Conservation (phyloP, 2,113 vertebrate species). For the Charina bottae region DNA sequence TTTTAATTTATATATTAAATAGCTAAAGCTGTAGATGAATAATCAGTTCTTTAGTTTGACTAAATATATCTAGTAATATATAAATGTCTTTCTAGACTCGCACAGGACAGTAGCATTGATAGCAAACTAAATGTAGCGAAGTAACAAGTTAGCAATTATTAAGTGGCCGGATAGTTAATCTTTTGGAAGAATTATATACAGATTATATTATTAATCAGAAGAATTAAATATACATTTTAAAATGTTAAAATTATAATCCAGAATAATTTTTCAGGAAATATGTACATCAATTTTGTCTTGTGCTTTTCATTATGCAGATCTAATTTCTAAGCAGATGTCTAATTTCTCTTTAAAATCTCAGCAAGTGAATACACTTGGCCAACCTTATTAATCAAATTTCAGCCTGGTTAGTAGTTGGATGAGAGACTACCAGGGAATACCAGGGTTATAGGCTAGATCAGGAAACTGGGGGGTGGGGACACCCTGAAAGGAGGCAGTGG, state of each 20-base stretch:
- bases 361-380: too few species aligned
- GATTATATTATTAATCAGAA: background rate
- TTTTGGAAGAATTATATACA: background rate
- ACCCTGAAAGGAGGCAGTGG: too few species aligned
- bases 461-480: too few species aligned
- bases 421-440: too few species aligned
- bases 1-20: background rate
- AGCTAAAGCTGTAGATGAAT: background rate
- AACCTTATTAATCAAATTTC: too few species aligned
- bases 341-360: background rate
- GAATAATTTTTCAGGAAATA: too few species aligned
- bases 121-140: too few species aligned
- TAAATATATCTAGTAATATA: too few species aligned
- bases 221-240: background rate
- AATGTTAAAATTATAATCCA: slow-evolving; percentile 15
- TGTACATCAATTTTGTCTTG: background rate
- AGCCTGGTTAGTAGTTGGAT: too few species aligned
- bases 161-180: background rate
- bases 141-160: background rate
- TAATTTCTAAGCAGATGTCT: background rate
- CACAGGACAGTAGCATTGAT: background rate
- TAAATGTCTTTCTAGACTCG: too few species aligned
- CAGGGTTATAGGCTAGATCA: too few species aligned
- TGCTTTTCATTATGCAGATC: too few species aligned
- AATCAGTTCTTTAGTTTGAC: background rate